Conservation (phyloP, 2,888 invertebrate genomes). For the Lepas anatifera region DNA sequence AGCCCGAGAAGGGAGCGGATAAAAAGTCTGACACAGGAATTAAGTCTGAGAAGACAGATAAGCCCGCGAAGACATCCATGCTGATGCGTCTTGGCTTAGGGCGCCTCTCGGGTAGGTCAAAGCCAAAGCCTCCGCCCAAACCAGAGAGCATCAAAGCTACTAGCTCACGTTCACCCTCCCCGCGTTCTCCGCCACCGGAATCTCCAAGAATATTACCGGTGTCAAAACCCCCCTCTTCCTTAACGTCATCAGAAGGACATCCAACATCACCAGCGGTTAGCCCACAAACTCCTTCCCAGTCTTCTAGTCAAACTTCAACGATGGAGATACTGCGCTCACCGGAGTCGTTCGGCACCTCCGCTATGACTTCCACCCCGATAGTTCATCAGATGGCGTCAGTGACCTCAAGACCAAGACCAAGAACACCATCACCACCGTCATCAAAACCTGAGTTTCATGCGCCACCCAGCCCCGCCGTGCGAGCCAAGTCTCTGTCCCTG, state of each 20-base stretch:
- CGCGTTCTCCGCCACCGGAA: background rate
- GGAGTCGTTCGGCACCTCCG: background rate
- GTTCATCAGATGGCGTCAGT: background rate
- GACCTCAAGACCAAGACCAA: too few species aligned
- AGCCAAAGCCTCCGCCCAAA: constrained; percentile 19
- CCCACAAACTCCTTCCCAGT: too few species aligned
- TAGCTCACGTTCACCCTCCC: background rate
- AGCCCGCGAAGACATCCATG: constrained; percentile 12
- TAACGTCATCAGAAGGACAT: too few species aligned
- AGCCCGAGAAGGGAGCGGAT: background rate
- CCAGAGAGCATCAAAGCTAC: background rate
- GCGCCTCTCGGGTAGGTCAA: constrained; percentile 18
- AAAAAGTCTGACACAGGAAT: too few species aligned
- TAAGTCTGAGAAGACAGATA: constrained; percentile 1
- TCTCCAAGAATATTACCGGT: too few species aligned
- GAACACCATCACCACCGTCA: background rate
- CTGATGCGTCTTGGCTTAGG: constrained; percentile 17
- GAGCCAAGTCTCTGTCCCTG: constrained; percentile 21
- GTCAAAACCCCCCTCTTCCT: too few species aligned
- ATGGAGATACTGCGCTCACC: background rate
- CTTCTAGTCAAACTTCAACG: too few species aligned
- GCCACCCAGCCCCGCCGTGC: background rate
- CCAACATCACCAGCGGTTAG: too few species aligned
- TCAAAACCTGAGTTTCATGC: background rate
- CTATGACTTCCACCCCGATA: background rate